A percentile compares a stretch with the other conserved stretches of the same genome.
These are phyloP conservation scores for Drosophila pachea DNA, from an alignment of 1,140 invertebrate species.

Conservation along the genomic window DNA sequence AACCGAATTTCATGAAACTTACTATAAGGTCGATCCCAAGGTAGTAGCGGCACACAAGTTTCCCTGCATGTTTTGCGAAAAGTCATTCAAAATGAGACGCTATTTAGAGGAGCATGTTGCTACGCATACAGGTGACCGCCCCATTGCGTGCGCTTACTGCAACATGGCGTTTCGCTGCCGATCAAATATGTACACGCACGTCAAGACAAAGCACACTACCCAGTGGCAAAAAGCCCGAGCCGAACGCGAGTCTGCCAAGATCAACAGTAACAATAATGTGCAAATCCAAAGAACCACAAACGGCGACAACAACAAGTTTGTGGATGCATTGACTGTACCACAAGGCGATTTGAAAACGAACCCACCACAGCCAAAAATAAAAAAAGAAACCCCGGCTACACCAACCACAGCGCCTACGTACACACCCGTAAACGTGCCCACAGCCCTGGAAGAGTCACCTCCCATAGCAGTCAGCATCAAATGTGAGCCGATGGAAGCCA, in stretches of 20 bases:
- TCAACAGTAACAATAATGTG: slow-evolving; percentile 45
- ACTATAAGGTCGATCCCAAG: slow-evolving; percentile 33
- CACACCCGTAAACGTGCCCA: not conserved
- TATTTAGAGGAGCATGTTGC: slow-evolving; percentile 75
- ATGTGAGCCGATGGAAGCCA: slow-evolving; percentile 53
- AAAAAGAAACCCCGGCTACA: not conserved
- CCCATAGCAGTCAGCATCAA: slow-evolving; percentile 32
- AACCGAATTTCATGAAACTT: slow-evolving; percentile 37
- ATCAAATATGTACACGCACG: slow-evolving; percentile 78
- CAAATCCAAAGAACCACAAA: slow-evolving; percentile 33
- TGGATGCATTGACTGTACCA: slow-evolving; percentile 5
- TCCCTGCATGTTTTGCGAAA: slow-evolving; percentile 69
- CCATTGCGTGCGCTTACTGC: slow-evolving; percentile 76
- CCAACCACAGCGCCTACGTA: not conserved
- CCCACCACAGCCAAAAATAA: not conserved
- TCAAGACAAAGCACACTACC: slow-evolving; percentile 67
- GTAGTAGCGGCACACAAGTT: slow-evolving; percentile 50
- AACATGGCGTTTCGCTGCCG: slow-evolving; percentile 70
- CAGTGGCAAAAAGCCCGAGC: slow-evolving; percentile 65
- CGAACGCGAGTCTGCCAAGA: slow-evolving; percentile 60
- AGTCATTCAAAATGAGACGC: slow-evolving; percentile 67
- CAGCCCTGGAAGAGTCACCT: not conserved
- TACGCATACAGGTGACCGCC: slow-evolving; percentile 74
- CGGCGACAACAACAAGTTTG: slow-evolving; percentile 24
- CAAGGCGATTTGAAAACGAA: not conserved